Percentiles rank a stretch among this genome's conserved stretches.
Conservation (phyloP, 2,113 vertebrate species). For the Theristicus caerulescens region DNA sequence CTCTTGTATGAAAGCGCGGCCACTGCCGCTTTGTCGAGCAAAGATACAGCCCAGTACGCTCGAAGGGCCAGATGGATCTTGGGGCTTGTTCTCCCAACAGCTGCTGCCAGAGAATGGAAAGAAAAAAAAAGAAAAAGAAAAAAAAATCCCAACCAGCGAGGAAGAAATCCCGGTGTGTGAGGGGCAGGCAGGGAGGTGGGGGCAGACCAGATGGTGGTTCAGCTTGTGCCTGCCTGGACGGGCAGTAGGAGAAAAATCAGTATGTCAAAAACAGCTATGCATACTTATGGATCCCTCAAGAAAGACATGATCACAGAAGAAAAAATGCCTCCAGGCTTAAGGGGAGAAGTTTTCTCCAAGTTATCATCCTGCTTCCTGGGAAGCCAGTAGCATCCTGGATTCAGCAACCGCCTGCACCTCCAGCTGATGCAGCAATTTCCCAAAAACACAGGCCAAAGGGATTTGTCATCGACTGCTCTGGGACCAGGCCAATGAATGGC, state of each 20-base stretch:
- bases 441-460: background rate
- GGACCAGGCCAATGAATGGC: background rate
- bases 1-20: background rate
- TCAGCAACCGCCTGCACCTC: background rate
- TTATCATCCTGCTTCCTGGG: background rate
- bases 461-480: background rate
- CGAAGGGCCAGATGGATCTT: constrained; percentile 27
- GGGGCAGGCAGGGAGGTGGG: background rate
- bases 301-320: background rate
- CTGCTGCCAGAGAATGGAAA: constrained; percentile 43
- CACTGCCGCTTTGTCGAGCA: background rate
- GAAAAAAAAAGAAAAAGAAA: background rate
- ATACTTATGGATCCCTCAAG: background rate
- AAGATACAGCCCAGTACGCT: constrained; percentile 7
- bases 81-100: constrained; percentile 50
- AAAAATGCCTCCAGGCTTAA: background rate
- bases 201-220: constrained; percentile 32
- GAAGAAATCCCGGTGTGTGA: background rate
- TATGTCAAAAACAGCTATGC: background rate
- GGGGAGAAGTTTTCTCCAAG: background rate
- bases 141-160: background rate
- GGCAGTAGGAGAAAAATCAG: background rate
- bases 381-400: background rate
- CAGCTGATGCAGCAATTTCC: background rate
- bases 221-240: background rate